Evolutionary conservation across 2,113 vertebrate genomes (phyloP).

Genomic region (Boleophthalmus pectinirostris): DNA sequence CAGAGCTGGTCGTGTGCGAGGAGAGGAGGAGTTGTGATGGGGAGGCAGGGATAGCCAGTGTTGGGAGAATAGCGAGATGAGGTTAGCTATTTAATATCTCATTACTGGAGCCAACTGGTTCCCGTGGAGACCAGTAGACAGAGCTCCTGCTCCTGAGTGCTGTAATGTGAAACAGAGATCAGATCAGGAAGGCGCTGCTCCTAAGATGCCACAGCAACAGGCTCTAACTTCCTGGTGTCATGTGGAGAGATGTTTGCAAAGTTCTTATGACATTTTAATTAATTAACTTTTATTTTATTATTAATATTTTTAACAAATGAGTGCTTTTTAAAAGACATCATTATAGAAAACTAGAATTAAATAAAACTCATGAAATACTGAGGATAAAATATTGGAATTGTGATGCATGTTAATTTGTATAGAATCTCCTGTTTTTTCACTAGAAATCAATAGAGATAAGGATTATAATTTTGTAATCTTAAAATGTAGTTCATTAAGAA

Average conservation of each 20-base stretch:
- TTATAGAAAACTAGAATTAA: too few relatives aligned
- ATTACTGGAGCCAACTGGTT: conserved; percentile 60
- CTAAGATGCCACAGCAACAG: conserved; percentile 24
- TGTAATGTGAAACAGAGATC: conserved; percentile 54
- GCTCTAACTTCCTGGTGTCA: conserved; percentile 23
- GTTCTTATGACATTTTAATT: too few relatives aligned
- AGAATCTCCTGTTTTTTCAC: too few relatives aligned
- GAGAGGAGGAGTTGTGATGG: conserved; percentile 24
- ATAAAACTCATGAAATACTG: too few relatives aligned
- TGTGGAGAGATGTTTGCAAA: not conserved
- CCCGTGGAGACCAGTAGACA: conserved; percentile 45
- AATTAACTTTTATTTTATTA: not conserved
- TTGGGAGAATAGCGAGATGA: conserved; percentile 60
- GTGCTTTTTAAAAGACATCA: too few relatives aligned
- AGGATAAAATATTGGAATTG: too few relatives aligned
- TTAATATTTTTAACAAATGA: too few relatives aligned
- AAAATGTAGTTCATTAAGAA: too few relatives aligned
- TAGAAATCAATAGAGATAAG: too few relatives aligned
- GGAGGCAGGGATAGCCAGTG: conserved; percentile 12
- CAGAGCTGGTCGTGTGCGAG: conserved; percentile 58
- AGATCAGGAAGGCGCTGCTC: conserved; percentile 22
- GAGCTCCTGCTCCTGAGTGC: conserved; percentile 45
- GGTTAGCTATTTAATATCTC: conserved; percentile 70
- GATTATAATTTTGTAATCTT: too few relatives aligned
- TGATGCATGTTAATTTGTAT: too few relatives aligned